Base-by-base conservation (phyloP, 1,140 invertebrate genomes). In the Zophobas atratus region DNA sequence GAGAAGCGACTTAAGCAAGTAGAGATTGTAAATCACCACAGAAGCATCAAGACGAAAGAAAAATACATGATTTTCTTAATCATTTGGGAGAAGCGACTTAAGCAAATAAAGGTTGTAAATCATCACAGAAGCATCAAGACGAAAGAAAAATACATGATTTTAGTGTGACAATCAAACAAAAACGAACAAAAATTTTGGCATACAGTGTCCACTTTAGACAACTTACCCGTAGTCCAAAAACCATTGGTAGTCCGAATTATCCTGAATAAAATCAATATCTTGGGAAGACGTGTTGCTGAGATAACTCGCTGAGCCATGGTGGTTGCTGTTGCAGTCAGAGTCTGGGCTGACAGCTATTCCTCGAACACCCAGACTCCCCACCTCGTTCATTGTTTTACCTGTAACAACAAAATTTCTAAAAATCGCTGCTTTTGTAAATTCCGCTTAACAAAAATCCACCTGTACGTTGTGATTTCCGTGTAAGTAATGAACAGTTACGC, bases 221-320 rank as follows among this genome's bases (percentile, higher is more conserved):
- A 38, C 88, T 91, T 84, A 94, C 93, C 94, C 94, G 85, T 95
- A 95, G 87, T 95, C 94, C 76, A 95, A 90, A 87, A 95, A 94
- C 94, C 95, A 96, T 87, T 96, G 94, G 85, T 96, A 96, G 83
- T 95, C 95, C 77, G 93, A 94, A 89, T 95, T 95, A 87, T 96
- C 94, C 87, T 95, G 94, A 85, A 95, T 92, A 86, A 95, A 95
- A 86, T 95, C 94, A 78, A 89, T 89, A 77, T 87, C 86, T 70
- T 87, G 86, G 6, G 85, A 86, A 56, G 86, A 87, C 33, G 85
- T 84, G 63, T 84, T 86, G 74, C 85, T 86, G 39, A 87, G 77
- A 75, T 81, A 84, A 73, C 83, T 85, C 49, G 82, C 81, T 36
- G 84, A 85, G 39, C 82, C 82, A 20, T 80, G 84, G 79, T 85